A percentile compares a stretch with the other conserved stretches of the same genome.
Conservation (phyloP, 2,888 invertebrate genomes). For the Hirtodrosophila confusa region DNA sequence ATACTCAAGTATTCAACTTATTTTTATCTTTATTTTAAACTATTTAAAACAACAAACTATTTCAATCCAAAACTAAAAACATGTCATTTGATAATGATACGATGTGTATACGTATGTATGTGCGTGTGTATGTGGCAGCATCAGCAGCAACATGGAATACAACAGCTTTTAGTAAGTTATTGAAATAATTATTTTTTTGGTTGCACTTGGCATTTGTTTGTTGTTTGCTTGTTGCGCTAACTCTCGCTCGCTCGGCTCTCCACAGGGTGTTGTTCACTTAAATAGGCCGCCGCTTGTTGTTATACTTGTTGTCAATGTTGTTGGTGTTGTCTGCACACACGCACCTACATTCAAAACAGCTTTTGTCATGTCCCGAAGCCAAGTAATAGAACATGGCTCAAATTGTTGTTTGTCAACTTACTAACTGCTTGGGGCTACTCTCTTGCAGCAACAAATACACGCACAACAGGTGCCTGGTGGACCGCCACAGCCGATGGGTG, state of each 20-base stretch:
- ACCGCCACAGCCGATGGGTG: constrained; percentile 85
- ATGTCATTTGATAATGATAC: constrained; percentile 34
- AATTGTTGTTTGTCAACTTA: constrained; percentile 20
- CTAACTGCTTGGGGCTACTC: constrained; percentile 17
- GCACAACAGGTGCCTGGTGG: constrained; percentile 91
- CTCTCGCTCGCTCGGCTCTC: constrained; percentile 37
- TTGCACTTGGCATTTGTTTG: constrained; percentile 47
- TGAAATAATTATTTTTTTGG: constrained; percentile 38
- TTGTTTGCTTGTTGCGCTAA: constrained; percentile 69
- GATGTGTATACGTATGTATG: constrained; percentile 37
- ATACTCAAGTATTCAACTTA: background rate
- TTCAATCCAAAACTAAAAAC: constrained; percentile 17
- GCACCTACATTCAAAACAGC: constrained; percentile 40
- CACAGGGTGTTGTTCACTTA: constrained; percentile 24
- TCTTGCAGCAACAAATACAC: constrained; percentile 93
- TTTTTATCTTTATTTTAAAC: background rate
- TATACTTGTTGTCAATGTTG: constrained; percentile 70
- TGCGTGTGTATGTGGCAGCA: constrained; percentile 86
- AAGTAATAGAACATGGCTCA: constrained; percentile 29
- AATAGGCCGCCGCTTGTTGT: constrained; percentile 46
- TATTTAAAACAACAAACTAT: constrained; percentile 14
- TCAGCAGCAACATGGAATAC: constrained; percentile 96
- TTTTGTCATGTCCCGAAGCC: constrained; percentile 50
- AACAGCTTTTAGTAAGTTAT: constrained; percentile 95
- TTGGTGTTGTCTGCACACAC: constrained; percentile 68